Base-by-base conservation (phyloP, 2,113 vertebrate species). In the Haemorhous mexicanus region DNA sequence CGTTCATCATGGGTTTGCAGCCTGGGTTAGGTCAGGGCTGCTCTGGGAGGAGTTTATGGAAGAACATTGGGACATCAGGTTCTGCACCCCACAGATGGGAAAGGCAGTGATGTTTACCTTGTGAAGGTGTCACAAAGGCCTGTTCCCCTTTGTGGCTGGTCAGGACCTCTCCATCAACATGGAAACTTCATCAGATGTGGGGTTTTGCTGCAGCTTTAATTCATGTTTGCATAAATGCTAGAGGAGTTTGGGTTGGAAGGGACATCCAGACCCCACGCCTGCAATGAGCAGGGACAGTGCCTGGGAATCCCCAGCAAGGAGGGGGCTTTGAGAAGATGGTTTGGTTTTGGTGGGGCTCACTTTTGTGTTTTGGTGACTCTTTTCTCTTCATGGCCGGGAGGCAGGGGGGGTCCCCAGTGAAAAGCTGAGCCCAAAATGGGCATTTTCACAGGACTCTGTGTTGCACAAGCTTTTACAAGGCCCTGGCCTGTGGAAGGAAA, bases 321-420 rank as follows among this genome's bases (percentile, higher is more conserved):
- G 28, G 13, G 24, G 28, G 52, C 2, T 47, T 37, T 7, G 63
- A 33, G 70, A 35, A 11, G 24, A 5, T 20, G 10, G 6, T 78
- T 55, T 30, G 4, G 8, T 9, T 47, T 61, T 22, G 19, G 5
- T 20, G 20, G 35, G 11, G 49, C 15, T 69, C 5, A 7, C 16
- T 62, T 58, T 4, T 17, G 20, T 41, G n/a, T 30, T 88, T 43
- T 7, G 26, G 13, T 50, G 50, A 33, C 26, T 63, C 41, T 47
- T 32, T 61, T 18, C 13, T 11, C 16, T 13, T 8, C n/a, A 28
- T 32, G 24, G 24, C 47, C 61, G 21, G 16, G 55, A 74, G 32
- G 11, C 1, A 27, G 3, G 9, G 5, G 6, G 3, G 39, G 21
- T 5, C 22, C 16, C 16, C 15, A 49, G n/a, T 1, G 4, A 44